Base-by-base conservation (phyloP, 1,140 invertebrate genomes). In the Calliphora vicina region DNA sequence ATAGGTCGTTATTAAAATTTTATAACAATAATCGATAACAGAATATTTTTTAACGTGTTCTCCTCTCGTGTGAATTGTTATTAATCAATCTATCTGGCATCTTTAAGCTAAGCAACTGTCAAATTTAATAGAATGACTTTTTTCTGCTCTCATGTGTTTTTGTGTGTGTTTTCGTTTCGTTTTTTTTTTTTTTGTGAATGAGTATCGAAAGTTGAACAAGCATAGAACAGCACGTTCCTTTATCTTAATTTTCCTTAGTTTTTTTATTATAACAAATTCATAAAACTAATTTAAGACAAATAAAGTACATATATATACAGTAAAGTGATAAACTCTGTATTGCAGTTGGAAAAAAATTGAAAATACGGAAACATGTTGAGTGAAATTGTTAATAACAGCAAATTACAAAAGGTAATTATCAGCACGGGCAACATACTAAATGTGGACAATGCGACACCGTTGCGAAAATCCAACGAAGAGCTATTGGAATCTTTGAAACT, bases 371-470 rank as follows among this genome's bases (percentile, higher is more conserved):
- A 15, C 73, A 89, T 89, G 88, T 88, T 89, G 82, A 86, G 88
- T 76, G 85, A 86, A 84, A 88, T 89, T 85, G 85, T 85, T 81
- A 88, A 87, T 20, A 84, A 84, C 82, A 57, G 27, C 17, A 87
- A 88, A 83, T 89, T 84, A 85, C 87, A 83, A 86, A 88, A 83
- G 84, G 84, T 93, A 84, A 91, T 92, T 84, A 93, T 97, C 83
- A 95, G 96, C 86, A 97, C 96, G 45, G 97, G 97, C 82, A 97
- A 98, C 91, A 96, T 97, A 84, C 92, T 97, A 43, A 94, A 94
- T 85, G 93, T 96, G 83, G 95, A 96, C 88, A 95, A 95, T 90
- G 87, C 86, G 35, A 97, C 96, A 89, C 94, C 95, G 81, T 95
- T 94, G 84, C 94, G 96, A 88, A 95, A 94, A 91, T 93, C 96